Base-by-base conservation (phyloP, 2,797 vertebrate species). In the Thunnus albacares region DNA sequence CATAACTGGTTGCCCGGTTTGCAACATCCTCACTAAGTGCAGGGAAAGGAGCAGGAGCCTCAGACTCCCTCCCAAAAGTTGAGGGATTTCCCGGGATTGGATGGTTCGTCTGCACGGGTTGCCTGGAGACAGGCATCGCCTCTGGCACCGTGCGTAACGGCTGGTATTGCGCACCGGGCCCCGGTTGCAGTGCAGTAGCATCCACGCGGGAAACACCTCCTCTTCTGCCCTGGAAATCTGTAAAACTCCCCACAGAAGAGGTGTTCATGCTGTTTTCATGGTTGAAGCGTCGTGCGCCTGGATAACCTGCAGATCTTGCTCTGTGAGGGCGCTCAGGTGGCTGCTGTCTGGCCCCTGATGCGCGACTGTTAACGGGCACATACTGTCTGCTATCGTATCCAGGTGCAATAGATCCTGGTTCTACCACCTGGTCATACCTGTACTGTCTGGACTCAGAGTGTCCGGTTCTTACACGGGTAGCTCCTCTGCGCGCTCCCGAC, bases 311-410 rank as follows among this genome's bases (percentile, higher is more conserved):
- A 33, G 58, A 79, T 35, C 70, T 70, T 43, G 75, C 18, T 20
- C 68, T 64, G 14, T 43, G 6, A 28, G 79, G 51, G 30, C 70
- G 69, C 28, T 71, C 84, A 4, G 67, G 51, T 11, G 28, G 33
- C 66, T 55, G 82, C 51, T 72, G 82, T n/a, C 91, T 90, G 81
- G 81, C 75, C 47, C 84, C 88, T 12, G 90, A 78, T 9, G 64
- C 64, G 15, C 78, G 75, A 20, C 68, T 53, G 33, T 43, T 75
- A 5, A 79, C 68, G 1, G 82, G n/a, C 52, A 61, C 33, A n/a
- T 83, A 62, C 22, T 79, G 87, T 65, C 89, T 81, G 1, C 18
- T 62, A 1, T 88, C 73, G 2, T 62, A 65, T 24, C 71, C 84
- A 24, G 60, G 38, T 3, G 18, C 47, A 22, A 53, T 17, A 38